Evolutionary conservation across 2,113 vertebrate genomes (phyloP).

Genomic region (Chauna torquata): DNA sequence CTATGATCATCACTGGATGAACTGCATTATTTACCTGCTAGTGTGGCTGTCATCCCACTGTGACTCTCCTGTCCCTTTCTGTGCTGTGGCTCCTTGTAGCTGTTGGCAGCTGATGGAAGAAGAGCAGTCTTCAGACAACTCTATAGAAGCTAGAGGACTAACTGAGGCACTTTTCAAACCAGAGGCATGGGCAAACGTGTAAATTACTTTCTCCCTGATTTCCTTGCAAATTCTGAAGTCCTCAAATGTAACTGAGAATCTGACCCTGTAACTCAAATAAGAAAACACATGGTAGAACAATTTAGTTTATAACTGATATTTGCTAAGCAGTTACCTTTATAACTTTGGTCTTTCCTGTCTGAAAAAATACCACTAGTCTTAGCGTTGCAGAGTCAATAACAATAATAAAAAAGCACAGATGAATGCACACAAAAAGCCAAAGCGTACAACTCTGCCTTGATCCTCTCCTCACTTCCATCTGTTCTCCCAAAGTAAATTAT

Average conservation of each 20-base stretch:
- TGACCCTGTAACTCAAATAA: not conserved
- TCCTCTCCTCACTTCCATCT: slow-evolving; percentile 22
- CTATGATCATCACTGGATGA: not conserved
- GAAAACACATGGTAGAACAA: not conserved
- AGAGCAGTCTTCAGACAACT: not conserved
- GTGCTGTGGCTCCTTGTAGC: not conserved
- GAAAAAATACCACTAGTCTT: slow-evolving; percentile 10
- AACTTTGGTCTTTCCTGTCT: not conserved
- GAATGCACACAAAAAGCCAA: slow-evolving; percentile 7
- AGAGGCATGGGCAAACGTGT: not conserved
- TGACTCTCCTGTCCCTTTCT: not conserved
- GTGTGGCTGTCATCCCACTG: not conserved
- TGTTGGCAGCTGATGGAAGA: not conserved
- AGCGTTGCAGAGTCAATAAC: slow-evolving; percentile 19
- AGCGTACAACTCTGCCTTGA: not conserved
- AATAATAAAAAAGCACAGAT: not conserved
- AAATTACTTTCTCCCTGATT: not conserved
- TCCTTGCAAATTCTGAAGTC: not conserved
- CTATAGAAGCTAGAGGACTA: not conserved
- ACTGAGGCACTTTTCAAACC: not conserved
- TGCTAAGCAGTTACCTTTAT: slow-evolving; percentile 30
- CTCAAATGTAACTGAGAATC: slow-evolving; percentile 31
- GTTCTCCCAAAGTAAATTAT: slow-evolving; percentile 55
- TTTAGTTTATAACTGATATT: slow-evolving; percentile 28
- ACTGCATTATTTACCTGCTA: not conserved